These are phyloP conservation scores for Arctocebus calabarensis DNA, from an alignment of 2,797 vertebrate species.

Conservation along the genomic window DNA sequence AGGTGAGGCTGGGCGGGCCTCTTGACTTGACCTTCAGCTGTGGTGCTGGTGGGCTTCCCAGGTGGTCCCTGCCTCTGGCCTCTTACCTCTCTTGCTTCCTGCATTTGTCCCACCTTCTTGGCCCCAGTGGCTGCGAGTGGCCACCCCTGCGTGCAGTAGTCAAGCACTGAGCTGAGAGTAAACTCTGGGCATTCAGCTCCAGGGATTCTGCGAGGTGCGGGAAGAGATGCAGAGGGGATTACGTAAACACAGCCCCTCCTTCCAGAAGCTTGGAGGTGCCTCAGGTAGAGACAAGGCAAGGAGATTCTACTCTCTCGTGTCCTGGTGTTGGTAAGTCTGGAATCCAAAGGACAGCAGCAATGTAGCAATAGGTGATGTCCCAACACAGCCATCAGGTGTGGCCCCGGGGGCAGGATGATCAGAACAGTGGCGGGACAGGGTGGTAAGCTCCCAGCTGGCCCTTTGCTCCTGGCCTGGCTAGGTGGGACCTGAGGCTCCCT, in stretches of 20 bases:
- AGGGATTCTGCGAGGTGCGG: not conserved
- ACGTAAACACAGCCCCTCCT: not conserved
- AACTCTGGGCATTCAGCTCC: not conserved
- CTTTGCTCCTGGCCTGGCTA: not conserved
- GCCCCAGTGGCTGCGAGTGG: not conserved
- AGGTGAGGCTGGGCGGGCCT: not conserved
- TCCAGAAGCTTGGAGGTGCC: not conserved
- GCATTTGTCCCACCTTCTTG: not conserved
- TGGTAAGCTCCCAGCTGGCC: not conserved
- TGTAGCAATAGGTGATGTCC: not conserved
- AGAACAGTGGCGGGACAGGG: not conserved
- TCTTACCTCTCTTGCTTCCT: not conserved
- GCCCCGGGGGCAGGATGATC: not conserved
- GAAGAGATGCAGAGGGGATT: not conserved
- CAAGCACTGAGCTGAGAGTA: not conserved
- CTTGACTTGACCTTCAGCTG: too few relatives aligned
- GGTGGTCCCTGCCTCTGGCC: not conserved
- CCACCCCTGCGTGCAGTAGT: accelerated
- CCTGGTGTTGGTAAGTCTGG: not conserved
- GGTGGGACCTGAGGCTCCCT: not conserved
- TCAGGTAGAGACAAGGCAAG: not conserved
- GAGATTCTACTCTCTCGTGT: not conserved
- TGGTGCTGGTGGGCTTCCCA: not conserved
- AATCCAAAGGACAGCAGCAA: not conserved
- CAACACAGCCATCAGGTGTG: not conserved